Evolutionary conservation across 2,113 vertebrate genomes (phyloP).

Genomic region (Zosterops pallidus): DNA sequence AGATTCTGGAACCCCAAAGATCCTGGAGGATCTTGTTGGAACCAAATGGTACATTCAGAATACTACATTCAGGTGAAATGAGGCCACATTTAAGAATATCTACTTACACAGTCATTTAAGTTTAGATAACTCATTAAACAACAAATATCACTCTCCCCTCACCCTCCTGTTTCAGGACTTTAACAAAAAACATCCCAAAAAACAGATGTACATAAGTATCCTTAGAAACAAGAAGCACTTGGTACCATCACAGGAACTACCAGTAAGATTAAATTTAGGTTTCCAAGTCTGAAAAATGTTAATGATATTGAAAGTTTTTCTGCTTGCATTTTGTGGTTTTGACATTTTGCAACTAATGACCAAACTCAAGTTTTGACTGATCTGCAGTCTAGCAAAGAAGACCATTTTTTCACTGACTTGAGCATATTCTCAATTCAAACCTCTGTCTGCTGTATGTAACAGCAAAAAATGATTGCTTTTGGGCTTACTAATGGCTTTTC

Average conservation of each 20-base stretch:
- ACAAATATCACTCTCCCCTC: background rate
- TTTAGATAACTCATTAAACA: background rate
- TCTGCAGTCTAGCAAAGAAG: background rate
- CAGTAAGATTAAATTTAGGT: background rate
- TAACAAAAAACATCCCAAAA: background rate
- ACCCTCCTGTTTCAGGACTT: background rate
- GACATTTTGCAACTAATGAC: background rate
- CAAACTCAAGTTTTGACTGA: background rate
- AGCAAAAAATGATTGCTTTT: constrained; percentile 29
- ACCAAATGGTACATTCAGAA: background rate
- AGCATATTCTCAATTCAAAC: background rate
- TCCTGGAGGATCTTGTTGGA: background rate
- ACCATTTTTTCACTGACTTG: background rate
- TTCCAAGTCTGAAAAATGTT: background rate
- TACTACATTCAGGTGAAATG: background rate
- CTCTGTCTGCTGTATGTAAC: background rate
- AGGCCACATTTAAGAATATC: background rate
- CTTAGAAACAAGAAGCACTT: background rate
- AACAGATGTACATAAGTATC: background rate
- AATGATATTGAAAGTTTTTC: background rate
- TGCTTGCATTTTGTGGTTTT: background rate
- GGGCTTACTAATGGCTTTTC: constrained; percentile 34
- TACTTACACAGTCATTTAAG: background rate
- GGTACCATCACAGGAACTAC: background rate
- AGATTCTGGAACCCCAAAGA: background rate